Conservation (phyloP, 2,888 invertebrate species). For the Myathropa florea region DNA sequence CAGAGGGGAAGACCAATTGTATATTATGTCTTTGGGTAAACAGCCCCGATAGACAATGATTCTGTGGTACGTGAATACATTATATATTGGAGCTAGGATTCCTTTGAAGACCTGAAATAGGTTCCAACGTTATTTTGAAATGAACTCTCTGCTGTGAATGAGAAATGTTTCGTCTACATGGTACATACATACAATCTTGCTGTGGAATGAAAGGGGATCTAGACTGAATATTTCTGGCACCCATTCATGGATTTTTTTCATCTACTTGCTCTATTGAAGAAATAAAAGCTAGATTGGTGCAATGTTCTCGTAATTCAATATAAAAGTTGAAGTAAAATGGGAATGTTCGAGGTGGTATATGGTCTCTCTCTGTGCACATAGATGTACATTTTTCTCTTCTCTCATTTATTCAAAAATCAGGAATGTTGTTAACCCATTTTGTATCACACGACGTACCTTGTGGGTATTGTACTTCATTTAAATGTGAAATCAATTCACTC, state of each 20-base stretch:
- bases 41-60: conserved; percentile 34
- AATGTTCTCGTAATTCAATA: not conserved
- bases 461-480: not conserved
- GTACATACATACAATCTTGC: not conserved
- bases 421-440: not conserved
- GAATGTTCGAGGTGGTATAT: not conserved
- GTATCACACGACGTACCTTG: not conserved
- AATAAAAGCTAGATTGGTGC: not conserved
- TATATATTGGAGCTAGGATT: not conserved
- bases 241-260: conserved; percentile 59
- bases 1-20: conserved; percentile 27
- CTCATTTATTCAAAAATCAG: no score
- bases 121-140: not conserved
- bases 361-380: not conserved
- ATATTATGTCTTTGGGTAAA: conserved; percentile 9
- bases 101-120: not conserved
- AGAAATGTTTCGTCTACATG: not conserved
- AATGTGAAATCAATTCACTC: not conserved
- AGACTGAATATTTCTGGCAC: conserved; percentile 50
- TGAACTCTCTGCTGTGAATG: not conserved
- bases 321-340: not conserved
- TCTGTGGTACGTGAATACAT: not conserved
- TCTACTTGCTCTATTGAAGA: not conserved
- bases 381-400: no score
- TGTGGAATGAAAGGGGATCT: not conserved